Base-by-base conservation (phyloP, 2,113 vertebrate genomes). In the Pteruthius melanotis region DNA sequence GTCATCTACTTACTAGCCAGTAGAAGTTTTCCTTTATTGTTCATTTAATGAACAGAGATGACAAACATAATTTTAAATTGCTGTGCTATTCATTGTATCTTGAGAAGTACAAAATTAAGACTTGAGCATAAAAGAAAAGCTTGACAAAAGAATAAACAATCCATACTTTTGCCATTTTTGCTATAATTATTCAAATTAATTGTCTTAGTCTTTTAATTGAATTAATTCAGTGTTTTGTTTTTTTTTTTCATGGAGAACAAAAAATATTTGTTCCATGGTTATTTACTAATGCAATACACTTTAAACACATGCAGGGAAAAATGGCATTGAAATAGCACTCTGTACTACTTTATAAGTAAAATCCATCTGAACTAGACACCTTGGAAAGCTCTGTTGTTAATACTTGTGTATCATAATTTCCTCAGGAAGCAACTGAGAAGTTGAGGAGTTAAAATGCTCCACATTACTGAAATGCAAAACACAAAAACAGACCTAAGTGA, bases 141-240 rank as follows among this genome's bases (percentile, higher is more conserved):
- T 87, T 94, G 27, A 74, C 47, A 94, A 77, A 63, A 42, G 28
- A 93, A 87, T 76, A 87, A 95, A 57, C 61, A 80, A 90, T 68
- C 61, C 17, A 57, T 66, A 74, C 1, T 92, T 92, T 84, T 61
- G 10, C 24, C 9, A 63, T 59, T 91, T 89, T 42, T 66, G 7
- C 13, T 80, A 39, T 50, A 83, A 80, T 89, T 87, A 87, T 85
- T 76, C 39, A 89, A 90, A 92, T 81, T 20, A 89, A 72, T 85
- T 80, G 28, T 69, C 27, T 85, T 74, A 10, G 5, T 83, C 26
- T 86, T 94, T 91, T 94, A 87, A 84, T 84, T 95, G 15, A 52
- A 91, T 90, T 94, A n/a, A 89, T 87, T 87, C 50, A 61, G 5
- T 11, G 44, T 79, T 10, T 79, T 10, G 0, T 69, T 91, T 66